phyloP scores from a whole-genome alignment of 2,113 vertebrate species.

The Sylvietta virens region DNA sequence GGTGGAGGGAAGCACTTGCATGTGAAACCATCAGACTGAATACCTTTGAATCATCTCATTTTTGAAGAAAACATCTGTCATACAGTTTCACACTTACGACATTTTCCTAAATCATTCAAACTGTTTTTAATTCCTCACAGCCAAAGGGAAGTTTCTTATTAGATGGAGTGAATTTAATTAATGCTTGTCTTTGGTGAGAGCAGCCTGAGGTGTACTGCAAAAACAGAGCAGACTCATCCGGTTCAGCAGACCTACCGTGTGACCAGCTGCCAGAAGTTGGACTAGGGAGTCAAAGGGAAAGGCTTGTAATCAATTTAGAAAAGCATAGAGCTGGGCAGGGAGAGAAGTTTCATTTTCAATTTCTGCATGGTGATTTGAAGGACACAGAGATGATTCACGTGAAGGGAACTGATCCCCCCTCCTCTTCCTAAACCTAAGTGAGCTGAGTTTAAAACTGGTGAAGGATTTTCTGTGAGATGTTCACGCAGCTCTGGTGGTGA shows the following conservation, averaged over 20 bases:
- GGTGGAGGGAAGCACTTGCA: background rate
- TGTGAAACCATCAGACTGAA: background rate
- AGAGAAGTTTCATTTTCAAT: background rate
- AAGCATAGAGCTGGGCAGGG: background rate
- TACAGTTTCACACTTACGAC: background rate
- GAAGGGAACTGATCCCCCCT: background rate
- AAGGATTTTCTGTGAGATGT: slow-evolving; percentile 57
- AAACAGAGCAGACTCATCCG: background rate
- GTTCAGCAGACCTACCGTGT: background rate
- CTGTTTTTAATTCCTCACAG: background rate
- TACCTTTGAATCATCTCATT: background rate
- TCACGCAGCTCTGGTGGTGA: slow-evolving; percentile 50
- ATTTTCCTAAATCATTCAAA: background rate
- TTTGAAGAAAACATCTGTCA: background rate
- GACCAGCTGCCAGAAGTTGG: slow-evolving; percentile 1
- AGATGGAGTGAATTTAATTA: background rate
- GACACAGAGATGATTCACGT: background rate
- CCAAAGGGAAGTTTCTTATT: background rate
- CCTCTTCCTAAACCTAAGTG: background rate
- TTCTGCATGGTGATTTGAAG: background rate
- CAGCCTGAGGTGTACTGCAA: background rate
- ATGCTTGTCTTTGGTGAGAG: background rate
- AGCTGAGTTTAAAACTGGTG: slow-evolving; percentile 23
- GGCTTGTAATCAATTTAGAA: background rate
- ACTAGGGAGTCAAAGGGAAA: background rate